A percentile compares a stretch with the other conserved stretches of the same genome.
phyloP scores from a whole-genome alignment of 1,140 invertebrate species.

The Plectrocnemia conspersa region DNA sequence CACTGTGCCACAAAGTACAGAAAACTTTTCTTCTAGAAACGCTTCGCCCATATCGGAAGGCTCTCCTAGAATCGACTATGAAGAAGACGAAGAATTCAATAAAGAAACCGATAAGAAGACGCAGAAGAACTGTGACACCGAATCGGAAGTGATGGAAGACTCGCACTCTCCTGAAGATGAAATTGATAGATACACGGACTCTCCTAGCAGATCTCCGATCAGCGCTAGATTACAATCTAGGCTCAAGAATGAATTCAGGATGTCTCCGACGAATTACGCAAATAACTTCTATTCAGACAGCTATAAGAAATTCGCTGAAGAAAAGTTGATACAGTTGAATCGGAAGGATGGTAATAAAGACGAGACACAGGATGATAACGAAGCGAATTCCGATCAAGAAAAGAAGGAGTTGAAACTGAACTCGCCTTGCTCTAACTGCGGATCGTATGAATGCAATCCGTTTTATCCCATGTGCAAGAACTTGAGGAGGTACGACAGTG shows the following conservation, averaged over 20 bases:
- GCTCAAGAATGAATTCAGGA: slow-evolving; percentile 31
- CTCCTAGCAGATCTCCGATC: slow-evolving; percentile 27
- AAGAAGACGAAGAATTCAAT: not conserved
- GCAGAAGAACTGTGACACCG: too few species aligned
- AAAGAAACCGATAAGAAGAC: too few species aligned
- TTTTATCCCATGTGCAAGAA: slow-evolving; percentile 30
- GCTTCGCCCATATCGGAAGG: too few species aligned
- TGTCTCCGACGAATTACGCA: slow-evolving; percentile 26
- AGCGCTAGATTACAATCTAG: slow-evolving; percentile 15
- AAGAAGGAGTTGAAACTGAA: slow-evolving; percentile 43
- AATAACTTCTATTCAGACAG: slow-evolving; percentile 19
- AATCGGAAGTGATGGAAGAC: slow-evolving; percentile 18
- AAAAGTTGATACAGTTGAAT: slow-evolving; percentile 38
- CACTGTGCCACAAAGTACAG: too few species aligned
- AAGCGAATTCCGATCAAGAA: slow-evolving; percentile 43
- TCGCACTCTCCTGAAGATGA: slow-evolving; percentile 30
- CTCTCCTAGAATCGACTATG: not conserved
- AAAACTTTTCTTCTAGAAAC: too few species aligned
- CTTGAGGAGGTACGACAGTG: slow-evolving; percentile 22
- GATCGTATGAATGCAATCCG: slow-evolving; percentile 32
- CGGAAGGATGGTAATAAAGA: slow-evolving; percentile 38
- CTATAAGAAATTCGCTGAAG: slow-evolving; percentile 29
- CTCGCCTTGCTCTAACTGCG: slow-evolving; percentile 34
- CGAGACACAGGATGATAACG: slow-evolving; percentile 38
- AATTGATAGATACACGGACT: slow-evolving; percentile 31